Percentiles rank a stretch among this genome's conserved stretches.
Evolutionary conservation across 2,888 invertebrate genomes (phyloP).

Genomic region (Pardosa pseudoannulata): DNA sequence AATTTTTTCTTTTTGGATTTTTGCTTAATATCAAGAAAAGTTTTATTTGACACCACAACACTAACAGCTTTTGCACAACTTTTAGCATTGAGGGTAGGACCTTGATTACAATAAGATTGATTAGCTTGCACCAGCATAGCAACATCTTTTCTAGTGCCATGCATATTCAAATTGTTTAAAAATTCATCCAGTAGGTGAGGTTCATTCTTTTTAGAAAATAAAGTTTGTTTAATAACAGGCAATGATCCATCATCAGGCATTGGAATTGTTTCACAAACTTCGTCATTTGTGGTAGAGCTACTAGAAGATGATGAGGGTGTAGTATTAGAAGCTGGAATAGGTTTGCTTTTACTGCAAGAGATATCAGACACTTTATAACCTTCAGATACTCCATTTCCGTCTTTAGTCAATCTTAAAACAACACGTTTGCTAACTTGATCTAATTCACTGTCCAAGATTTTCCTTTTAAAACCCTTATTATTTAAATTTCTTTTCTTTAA

Average conservation of each 20-base stretch:
- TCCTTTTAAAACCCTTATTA: background rate
- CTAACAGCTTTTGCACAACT: slow-evolving; percentile 20
- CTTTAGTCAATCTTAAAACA: slow-evolving; percentile 51
- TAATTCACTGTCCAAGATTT: slow-evolving; percentile 4
- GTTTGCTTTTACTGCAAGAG: slow-evolving; percentile 26
- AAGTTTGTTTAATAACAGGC: slow-evolving; percentile 24
- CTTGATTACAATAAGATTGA: slow-evolving; percentile 49
- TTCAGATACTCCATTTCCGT: slow-evolving; percentile 28
- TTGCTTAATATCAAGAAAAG: slow-evolving; percentile 24
- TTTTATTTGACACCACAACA: slow-evolving; percentile 30
- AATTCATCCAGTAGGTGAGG: slow-evolving; percentile 35
- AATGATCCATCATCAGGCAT: background rate
- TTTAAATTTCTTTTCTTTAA: background rate
- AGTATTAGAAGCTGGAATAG: background rate
- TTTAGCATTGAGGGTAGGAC: slow-evolving; percentile 17
- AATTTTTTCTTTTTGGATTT: slow-evolving; percentile 38
- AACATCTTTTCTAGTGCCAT: slow-evolving; percentile 52
- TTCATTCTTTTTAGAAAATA: slow-evolving; percentile 47
- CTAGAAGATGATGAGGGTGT: slow-evolving; percentile 15
- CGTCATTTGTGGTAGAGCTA: background rate
- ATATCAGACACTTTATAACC: slow-evolving; percentile 54
- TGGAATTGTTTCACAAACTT: slow-evolving; percentile 10
- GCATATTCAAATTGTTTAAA: slow-evolving; percentile 48
- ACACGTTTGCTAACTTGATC: slow-evolving; percentile 23
- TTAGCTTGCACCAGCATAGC: slow-evolving; percentile 61